These are phyloP conservation scores for Semicossyphus pulcher DNA, from an alignment of 2,113 vertebrate genomes.

Conservation along the genomic window DNA sequence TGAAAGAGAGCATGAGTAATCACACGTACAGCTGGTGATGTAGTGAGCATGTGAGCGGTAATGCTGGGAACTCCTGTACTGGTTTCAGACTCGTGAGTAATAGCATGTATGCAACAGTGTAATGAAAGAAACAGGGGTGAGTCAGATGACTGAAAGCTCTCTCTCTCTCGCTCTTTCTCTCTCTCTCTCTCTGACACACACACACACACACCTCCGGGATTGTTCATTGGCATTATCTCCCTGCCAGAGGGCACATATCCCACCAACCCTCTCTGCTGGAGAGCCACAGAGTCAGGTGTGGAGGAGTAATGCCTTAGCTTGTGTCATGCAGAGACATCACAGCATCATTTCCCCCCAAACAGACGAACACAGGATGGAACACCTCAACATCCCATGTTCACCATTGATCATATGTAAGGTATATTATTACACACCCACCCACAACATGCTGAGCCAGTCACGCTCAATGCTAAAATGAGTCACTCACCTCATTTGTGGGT, in stretches of 20 bases:
- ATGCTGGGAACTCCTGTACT: slow-evolving; percentile 32
- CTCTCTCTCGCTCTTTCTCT: slow-evolving; percentile 4
- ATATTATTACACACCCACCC: slow-evolving; percentile 13
- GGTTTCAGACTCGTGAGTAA: slow-evolving; percentile 63
- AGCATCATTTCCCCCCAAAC: slow-evolving; percentile 7
- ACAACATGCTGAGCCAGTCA: slow-evolving; percentile 18
- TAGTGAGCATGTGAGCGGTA: slow-evolving; percentile 39
- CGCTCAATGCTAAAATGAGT: slow-evolving; percentile 39
- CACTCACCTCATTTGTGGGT: slow-evolving; percentile 33
- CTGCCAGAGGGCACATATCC: slow-evolving; percentile 68
- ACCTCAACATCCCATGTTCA: slow-evolving; percentile 22
- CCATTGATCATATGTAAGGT: slow-evolving; percentile 44
- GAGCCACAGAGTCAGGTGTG: slow-evolving; percentile 37
- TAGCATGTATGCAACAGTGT: slow-evolving; percentile 41
- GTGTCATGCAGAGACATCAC: slow-evolving; percentile 21
- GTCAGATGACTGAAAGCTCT: slow-evolving; percentile 57
- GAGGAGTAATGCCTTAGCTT: slow-evolving; percentile 29
- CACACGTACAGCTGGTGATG: slow-evolving; percentile 9
- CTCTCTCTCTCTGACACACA: slow-evolving; percentile 15
- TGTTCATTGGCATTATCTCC: slow-evolving; percentile 54
- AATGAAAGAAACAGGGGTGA: slow-evolving; percentile 62
- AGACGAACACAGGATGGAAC: slow-evolving; percentile 24
- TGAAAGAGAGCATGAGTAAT: slow-evolving; percentile 12
- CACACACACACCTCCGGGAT: slow-evolving; percentile 29
- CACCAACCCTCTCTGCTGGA: slow-evolving; percentile 54